A percentile compares a stretch with the other conserved stretches of the same genome.
Evolutionary conservation across 2,888 invertebrate species (phyloP).

Genomic region (Aethes cnicana): DNA sequence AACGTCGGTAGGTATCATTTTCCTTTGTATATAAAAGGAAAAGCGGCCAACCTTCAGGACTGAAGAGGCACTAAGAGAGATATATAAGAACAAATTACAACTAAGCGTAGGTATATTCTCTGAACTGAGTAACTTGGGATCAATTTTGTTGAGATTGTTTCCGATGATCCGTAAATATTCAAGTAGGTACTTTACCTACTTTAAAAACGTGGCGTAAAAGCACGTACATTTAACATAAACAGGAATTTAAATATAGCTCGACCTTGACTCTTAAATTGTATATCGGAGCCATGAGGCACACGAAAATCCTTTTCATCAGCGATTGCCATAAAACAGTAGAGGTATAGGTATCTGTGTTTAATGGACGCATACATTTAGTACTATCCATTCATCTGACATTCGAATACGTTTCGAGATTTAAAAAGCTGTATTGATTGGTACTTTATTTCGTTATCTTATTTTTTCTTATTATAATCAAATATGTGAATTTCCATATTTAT

Average conservation of each 20-base stretch:
- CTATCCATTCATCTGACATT: not conserved
- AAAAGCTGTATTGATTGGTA: not conserved
- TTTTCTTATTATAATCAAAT: no score
- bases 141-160: not conserved
- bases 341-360: conserved; percentile 30
- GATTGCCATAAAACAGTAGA: conserved; percentile 26
- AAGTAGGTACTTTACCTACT: no score
- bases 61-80: no score
- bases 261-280: conserved; percentile 29
- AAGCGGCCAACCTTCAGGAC: no score
- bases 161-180: conserved; percentile 1
- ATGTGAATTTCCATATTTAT: no score
- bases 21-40: not conserved
- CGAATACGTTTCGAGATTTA: not conserved
- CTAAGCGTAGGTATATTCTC: no score
- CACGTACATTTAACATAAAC: conserved; percentile 8
- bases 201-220: conserved; percentile 20
- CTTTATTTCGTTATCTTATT: no score
- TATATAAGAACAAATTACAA: no score
- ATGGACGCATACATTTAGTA: conserved; percentile 11
- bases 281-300: conserved; percentile 18
- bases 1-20: not conserved
- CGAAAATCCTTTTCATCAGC: conserved; percentile 15
- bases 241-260: conserved; percentile 17
- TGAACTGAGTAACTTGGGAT: not conserved